Conservation (phyloP, 2,797 vertebrate species). For the Echiichthys vipera region DNA sequence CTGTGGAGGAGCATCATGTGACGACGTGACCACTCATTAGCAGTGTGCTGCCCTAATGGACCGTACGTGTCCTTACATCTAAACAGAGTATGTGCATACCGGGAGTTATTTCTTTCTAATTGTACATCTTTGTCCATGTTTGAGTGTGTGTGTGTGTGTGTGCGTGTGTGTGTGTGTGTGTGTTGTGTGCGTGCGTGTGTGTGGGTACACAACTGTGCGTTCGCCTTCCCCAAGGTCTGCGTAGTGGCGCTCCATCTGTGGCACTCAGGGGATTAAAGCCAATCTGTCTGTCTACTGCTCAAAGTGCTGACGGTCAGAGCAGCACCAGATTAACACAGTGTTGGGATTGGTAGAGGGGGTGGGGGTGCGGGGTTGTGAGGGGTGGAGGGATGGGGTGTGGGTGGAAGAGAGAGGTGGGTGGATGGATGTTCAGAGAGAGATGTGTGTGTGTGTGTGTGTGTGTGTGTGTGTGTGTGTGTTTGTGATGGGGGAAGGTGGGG, state of each 20-base stretch:
- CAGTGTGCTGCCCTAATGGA: slow-evolving; percentile 23
- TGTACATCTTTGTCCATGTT: slow-evolving; percentile 28
- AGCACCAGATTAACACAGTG: slow-evolving; percentile 83
- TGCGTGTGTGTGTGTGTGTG: slow-evolving; percentile 6
- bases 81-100: slow-evolving; percentile 11
- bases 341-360: slow-evolving; percentile 60
- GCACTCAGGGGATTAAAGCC: slow-evolving; percentile 83
- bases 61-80: not conserved
- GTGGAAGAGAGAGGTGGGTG: slow-evolving; percentile 20
- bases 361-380: not conserved
- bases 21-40: not conserved
- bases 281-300: slow-evolving; percentile 85
- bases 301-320: slow-evolving; percentile 86
- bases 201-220: slow-evolving; percentile 42
- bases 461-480: slow-evolving; percentile 13
- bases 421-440: slow-evolving; percentile 34
- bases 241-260: slow-evolving; percentile 80
- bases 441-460: not conserved
- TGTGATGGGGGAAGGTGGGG: not conserved
- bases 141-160: not conserved
- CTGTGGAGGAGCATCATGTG: slow-evolving; percentile 5
- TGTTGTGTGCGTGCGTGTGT: slow-evolving; percentile 21
- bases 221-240: slow-evolving; percentile 80
- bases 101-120: slow-evolving; percentile 13
- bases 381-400: slow-evolving; percentile 17